Percentiles rank a stretch among this genome's conserved stretches.
phyloP scores from a whole-genome alignment of 1,140 invertebrate genomes.

The Gonioctena quinquepunctata region DNA sequence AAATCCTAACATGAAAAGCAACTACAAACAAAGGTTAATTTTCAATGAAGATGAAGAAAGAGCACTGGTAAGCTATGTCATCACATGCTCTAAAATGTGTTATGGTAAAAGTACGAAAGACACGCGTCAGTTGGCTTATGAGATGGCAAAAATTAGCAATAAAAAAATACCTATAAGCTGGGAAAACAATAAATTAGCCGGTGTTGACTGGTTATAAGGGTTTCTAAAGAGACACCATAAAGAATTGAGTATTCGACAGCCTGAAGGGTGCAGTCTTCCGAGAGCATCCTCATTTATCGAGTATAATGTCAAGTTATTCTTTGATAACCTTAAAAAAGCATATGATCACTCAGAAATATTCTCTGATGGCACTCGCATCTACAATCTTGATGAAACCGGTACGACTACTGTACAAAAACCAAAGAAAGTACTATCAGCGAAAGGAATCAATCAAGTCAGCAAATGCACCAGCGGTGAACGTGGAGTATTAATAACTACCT shows the following conservation, averaged over 20 bases:
- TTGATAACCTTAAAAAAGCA: no score
- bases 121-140: background rate
- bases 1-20: no score
- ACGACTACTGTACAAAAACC: slow-evolving; percentile 57
- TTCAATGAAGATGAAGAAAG: no score
- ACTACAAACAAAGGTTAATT: no score
- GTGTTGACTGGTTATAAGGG: background rate
- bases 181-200: slow-evolving; percentile 9
- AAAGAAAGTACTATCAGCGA: slow-evolving; percentile 48
- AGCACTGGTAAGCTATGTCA: no score
- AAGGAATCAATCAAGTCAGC: slow-evolving; percentile 48
- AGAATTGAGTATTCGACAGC: slow-evolving; percentile 48
- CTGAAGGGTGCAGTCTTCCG: slow-evolving; percentile 52
- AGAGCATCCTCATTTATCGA: slow-evolving; percentile 25
- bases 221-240: slow-evolving; percentile 21
- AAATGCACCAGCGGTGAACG: slow-evolving; percentile 55
- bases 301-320: no score
- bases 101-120: background rate
- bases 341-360: no score
- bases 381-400: slow-evolving; percentile 56
- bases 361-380: background rate
- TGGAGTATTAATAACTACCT: slow-evolving; percentile 54
- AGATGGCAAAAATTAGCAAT: background rate
- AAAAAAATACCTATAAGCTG: background rate
- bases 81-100: no score